Evolutionary conservation across 2,113 vertebrate genomes (phyloP), one percentile per base, ranked within the genome.

Genomic region (Murina feae): DNA sequence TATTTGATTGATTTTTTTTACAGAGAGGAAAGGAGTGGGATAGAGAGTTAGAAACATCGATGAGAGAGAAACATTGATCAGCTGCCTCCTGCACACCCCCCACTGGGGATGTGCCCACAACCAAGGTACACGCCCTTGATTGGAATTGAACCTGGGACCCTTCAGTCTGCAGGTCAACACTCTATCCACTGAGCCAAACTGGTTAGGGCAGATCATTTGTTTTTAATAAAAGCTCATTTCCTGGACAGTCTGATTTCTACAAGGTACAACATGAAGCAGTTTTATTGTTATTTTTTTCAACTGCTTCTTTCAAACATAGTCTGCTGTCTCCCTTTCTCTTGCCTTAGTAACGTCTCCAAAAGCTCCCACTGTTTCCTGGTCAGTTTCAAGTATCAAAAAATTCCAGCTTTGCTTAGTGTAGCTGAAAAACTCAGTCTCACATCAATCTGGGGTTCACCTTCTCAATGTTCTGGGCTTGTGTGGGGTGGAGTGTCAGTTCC

Each of bases 141-240:
- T n/a, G n/a, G n/a, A n/a, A n/a, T n/a, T n/a, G n/a, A n/a, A n/a
- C n/a, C n/a, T n/a, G n/a, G n/a, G n/a, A n/a, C n/a, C n/a, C n/a
- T n/a, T n/a, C n/a, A n/a, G n/a, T n/a, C n/a, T n/a, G n/a, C n/a
- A n/a, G n/a, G n/a, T n/a, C n/a, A n/a, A n/a, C n/a, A n/a, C n/a
- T n/a, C n/a, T n/a, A n/a, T n/a, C n/a, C n/a, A n/a, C n/a, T n/a
- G n/a, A n/a, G n/a, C n/a, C n/a, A n/a, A n/a, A n/a, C n/a, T n/a
- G n/a, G n/a, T n/a, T n/a, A n/a, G n/a, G n/a, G n/a, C n/a, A 76
- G 21, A 55, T 83, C 49, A 42, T 92, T 88, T 92, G n/a, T 88
- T 69, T 95, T 95, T 88, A 83, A 83, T 92, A 88, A 88, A 92
- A 69, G 35, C 69, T 51, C 28, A n/a, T 76, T 91, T 80, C 58